A percentile compares a stretch with the other conserved stretches of the same genome.
Evolutionary conservation across 1,140 invertebrate genomes (phyloP).

Genomic region (Mamestra configurata): DNA sequence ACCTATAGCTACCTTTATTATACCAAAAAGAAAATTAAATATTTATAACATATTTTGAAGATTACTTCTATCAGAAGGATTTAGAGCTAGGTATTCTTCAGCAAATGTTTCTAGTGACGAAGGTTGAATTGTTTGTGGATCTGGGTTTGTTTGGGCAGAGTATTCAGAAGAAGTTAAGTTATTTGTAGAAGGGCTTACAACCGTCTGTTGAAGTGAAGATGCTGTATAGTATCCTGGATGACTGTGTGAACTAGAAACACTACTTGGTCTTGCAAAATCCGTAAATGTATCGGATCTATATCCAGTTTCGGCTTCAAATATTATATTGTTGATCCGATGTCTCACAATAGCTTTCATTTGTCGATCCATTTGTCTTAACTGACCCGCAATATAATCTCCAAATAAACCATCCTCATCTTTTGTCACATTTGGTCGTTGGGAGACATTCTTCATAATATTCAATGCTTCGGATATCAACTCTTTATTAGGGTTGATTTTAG

Average conservation of each 20-base stretch:
- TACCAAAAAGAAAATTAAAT: too few species aligned
- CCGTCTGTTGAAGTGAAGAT: too few species aligned
- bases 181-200: too few species aligned
- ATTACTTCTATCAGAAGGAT: too few species aligned
- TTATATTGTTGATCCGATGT: slow-evolving; percentile 59
- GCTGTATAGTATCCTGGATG: slow-evolving; percentile 34
- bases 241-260: slow-evolving; percentile 33
- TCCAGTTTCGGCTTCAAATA: slow-evolving; percentile 57
- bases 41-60: too few species aligned
- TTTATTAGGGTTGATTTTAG: too few species aligned
- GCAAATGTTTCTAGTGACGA: too few species aligned
- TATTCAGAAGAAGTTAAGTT: too few species aligned
- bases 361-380: slow-evolving; percentile 53
- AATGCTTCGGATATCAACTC: slow-evolving; percentile 20
- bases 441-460: slow-evolving; percentile 37
- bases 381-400: slow-evolving; percentile 56
- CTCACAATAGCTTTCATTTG: slow-evolving; percentile 53
- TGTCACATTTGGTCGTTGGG: slow-evolving; percentile 53
- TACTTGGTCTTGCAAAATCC: slow-evolving; percentile 33
- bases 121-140: too few species aligned
- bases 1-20: too few species aligned
- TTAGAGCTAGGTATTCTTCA: too few species aligned
- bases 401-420: slow-evolving; percentile 57
- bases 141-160: too few species aligned
- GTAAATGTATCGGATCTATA: slow-evolving; percentile 34